These are phyloP conservation scores for Lipotes vexillifer DNA, from an alignment of 2,113 vertebrate genomes.

Conservation along the genomic window DNA sequence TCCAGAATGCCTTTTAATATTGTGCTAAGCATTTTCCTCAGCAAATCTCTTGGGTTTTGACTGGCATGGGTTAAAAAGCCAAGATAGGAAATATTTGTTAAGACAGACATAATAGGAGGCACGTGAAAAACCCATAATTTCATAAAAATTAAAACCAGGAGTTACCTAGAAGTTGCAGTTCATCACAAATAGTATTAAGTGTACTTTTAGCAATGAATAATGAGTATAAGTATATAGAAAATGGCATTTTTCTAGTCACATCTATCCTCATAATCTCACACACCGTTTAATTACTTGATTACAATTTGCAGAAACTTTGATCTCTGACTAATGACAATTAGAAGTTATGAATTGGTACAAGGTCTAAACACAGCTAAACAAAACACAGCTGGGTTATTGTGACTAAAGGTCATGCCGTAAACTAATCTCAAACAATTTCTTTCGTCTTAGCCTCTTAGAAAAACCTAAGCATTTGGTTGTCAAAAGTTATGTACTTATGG, in stretches of 20 bases:
- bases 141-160: background rate
- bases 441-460: background rate
- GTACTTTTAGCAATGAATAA: background rate
- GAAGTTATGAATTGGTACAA: background rate
- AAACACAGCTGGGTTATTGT: background rate
- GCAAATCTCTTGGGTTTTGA: background rate
- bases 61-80: background rate
- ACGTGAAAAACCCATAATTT: background rate
- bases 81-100: background rate
- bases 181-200: background rate
- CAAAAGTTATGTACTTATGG: background rate
- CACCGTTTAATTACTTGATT: background rate
- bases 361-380: background rate
- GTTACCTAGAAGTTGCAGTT: background rate
- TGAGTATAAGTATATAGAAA: background rate
- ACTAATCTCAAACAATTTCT: background rate
- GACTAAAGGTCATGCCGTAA: background rate
- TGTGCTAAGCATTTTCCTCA: background rate
- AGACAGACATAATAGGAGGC: background rate
- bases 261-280: background rate
- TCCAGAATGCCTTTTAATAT: background rate
- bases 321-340: background rate
- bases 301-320: background rate
- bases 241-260: background rate
- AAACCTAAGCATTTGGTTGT: background rate